Evolutionary conservation across 2,113 vertebrate genomes (phyloP).

Genomic region (Isichthys henryi): DNA sequence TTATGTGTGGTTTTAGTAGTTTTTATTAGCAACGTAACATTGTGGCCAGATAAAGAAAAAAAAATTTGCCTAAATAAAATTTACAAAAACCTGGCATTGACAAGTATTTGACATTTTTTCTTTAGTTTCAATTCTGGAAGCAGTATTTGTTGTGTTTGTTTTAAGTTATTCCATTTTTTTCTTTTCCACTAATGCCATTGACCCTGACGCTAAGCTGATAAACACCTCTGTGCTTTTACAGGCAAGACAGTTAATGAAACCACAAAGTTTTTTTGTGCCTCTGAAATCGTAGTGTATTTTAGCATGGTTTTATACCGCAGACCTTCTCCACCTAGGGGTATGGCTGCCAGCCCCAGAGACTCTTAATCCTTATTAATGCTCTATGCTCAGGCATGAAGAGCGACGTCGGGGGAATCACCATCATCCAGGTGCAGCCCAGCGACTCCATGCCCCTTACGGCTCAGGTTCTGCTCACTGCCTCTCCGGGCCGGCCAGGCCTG

Average conservation of each 20-base stretch:
- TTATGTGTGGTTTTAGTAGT: background rate
- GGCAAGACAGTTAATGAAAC: too few species aligned
- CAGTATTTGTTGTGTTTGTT: background rate
- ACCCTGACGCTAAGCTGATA: background rate
- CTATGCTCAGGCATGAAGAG: constrained; percentile 58
- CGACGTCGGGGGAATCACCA: constrained; percentile 65
- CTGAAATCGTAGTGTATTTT: background rate
- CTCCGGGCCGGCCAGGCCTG: constrained; percentile 46
- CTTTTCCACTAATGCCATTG: background rate
- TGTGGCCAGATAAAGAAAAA: background rate
- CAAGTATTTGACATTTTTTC: background rate
- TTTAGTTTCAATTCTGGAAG: background rate
- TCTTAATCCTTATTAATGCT: background rate
- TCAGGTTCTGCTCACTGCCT: constrained; percentile 66
- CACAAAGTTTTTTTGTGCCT: background rate
- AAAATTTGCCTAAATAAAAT: background rate
- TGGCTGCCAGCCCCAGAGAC: background rate
- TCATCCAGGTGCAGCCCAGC: constrained; percentile 70
- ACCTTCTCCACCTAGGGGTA: background rate
- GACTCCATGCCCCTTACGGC: constrained; percentile 58
- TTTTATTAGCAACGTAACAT: background rate
- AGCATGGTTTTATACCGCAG: background rate
- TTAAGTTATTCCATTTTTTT: background rate
- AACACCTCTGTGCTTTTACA: background rate
- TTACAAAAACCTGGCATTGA: background rate